Conservation (phyloP, 2,113 vertebrate genomes). For the Pyxicephalus adspersus region DNA sequence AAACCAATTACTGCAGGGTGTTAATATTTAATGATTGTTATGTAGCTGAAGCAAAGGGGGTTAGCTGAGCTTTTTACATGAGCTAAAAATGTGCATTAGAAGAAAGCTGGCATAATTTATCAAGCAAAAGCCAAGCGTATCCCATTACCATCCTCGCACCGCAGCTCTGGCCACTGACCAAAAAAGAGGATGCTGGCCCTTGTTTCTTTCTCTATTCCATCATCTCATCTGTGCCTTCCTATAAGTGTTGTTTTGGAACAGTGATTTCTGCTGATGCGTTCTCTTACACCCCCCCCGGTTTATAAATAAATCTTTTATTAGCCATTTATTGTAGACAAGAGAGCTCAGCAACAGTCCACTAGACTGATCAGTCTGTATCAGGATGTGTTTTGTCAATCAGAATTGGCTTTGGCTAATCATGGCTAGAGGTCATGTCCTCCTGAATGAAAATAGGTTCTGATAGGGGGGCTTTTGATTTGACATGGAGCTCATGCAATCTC, state of each 20-base stretch:
- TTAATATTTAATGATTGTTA: conserved; percentile 13
- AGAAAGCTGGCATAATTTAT: conserved; percentile 21
- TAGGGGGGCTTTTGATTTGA: conserved; percentile 3
- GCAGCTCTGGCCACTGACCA: conserved; percentile 8
- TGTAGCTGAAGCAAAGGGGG: not conserved
- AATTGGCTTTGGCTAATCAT: not conserved
- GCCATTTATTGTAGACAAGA: conserved; percentile 9
- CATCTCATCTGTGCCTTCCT: not conserved
- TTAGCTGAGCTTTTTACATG: not conserved
- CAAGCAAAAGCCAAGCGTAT: conserved; percentile 26
- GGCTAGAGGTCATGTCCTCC: conserved; percentile 1
- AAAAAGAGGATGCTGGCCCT: conserved; percentile 29
- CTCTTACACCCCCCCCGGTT: not conserved
- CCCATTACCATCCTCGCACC: conserved; percentile 24
- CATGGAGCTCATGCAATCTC: not conserved
- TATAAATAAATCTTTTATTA: conserved; percentile 44
- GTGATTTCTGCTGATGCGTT: conserved; percentile 46
- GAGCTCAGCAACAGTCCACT: conserved; percentile 7
- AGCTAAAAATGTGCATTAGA: conserved; percentile 24
- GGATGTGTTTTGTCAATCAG: conserved; percentile 3
- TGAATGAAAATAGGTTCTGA: not conserved
- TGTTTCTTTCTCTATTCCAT: conserved; percentile 34
- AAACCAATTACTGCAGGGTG: conserved; percentile 2
- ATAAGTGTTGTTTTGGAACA: conserved; percentile 46
- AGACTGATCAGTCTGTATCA: conserved; percentile 5